These are phyloP conservation scores for Odocoileus hemionus DNA, from an alignment of 2,113 vertebrate species.

Conservation along the genomic window DNA sequence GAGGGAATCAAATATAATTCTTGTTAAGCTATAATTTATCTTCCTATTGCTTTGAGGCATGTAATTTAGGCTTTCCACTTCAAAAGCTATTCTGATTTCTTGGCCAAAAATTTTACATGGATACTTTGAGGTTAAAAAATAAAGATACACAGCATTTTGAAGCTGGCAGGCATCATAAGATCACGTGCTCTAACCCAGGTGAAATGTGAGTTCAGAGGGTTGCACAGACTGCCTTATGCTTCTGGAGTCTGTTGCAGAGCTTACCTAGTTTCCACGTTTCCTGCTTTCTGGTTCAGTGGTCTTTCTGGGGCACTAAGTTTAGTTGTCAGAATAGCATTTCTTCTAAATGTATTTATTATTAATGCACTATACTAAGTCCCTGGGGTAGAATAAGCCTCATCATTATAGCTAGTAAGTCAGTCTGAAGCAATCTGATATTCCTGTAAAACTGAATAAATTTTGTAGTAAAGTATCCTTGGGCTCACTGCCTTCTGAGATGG, in stretches of 20 bases:
- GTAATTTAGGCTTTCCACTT: background rate
- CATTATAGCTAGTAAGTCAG: slow-evolving; percentile 28
- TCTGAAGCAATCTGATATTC: background rate
- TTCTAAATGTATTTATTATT: slow-evolving; percentile 47
- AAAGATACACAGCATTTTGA: background rate
- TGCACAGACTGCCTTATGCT: background rate
- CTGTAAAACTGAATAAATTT: slow-evolving; percentile 34
- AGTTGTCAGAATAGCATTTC: slow-evolving; percentile 16
- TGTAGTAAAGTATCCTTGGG: slow-evolving; percentile 20
- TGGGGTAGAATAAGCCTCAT: background rate
- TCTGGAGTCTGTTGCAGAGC: background rate
- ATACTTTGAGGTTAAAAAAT: background rate
- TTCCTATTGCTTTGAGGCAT: background rate
- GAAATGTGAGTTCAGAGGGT: background rate
- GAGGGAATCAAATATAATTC: background rate
- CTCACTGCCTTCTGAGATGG: background rate
- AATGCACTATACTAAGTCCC: slow-evolving; percentile 34
- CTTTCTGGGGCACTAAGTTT: background rate
- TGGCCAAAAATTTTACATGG: background rate
- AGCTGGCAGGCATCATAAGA: background rate
- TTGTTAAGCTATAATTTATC: background rate
- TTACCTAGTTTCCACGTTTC: background rate
- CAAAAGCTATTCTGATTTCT: background rate
- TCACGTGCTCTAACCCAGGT: background rate
- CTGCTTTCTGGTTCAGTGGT: background rate